A percentile compares a stretch with the other conserved stretches of the same genome.
Conservation (phyloP, 2,113 vertebrate species). For the Ceyx melanurus region DNA sequence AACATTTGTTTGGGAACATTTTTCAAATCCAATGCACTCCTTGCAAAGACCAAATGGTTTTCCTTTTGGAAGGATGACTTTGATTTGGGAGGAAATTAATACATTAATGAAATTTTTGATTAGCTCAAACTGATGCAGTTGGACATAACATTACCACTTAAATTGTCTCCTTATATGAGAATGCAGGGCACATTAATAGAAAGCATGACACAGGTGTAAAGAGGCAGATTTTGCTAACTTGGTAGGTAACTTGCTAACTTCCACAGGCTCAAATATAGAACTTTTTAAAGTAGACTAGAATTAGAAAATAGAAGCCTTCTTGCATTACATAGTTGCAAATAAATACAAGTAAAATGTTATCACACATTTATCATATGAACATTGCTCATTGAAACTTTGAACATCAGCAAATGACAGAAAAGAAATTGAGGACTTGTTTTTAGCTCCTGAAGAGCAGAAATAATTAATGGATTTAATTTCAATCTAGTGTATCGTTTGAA, state of each 20-base stretch:
- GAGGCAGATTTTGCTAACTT: neutral
- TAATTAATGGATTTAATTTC: slow-evolving; percentile 37
- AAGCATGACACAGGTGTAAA: neutral
- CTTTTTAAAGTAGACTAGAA: neutral
- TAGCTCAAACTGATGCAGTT: neutral
- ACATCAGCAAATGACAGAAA: slow-evolving; percentile 9
- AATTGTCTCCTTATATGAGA: neutral
- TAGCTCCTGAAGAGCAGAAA: neutral
- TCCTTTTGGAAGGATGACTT: neutral
- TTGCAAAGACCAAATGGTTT: neutral
- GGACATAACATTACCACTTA: neutral
- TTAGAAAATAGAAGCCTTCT: neutral
- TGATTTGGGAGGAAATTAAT: neutral
- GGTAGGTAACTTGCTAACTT: neutral
- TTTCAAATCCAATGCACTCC: neutral
- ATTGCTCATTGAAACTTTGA: neutral
- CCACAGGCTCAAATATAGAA: neutral
- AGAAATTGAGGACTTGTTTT: slow-evolving; percentile 18
- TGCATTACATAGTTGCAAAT: neutral
- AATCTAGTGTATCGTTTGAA: neutral
- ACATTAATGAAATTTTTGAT: neutral
- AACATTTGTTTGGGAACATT: neutral
- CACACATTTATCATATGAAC: neutral
- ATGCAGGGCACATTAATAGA: neutral
- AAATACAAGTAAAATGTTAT: neutral